These are phyloP conservation scores for Pachyseris speciosa DNA, from an alignment of 64 coral and sea anemone genomes.

Conservation along the genomic window DNA sequence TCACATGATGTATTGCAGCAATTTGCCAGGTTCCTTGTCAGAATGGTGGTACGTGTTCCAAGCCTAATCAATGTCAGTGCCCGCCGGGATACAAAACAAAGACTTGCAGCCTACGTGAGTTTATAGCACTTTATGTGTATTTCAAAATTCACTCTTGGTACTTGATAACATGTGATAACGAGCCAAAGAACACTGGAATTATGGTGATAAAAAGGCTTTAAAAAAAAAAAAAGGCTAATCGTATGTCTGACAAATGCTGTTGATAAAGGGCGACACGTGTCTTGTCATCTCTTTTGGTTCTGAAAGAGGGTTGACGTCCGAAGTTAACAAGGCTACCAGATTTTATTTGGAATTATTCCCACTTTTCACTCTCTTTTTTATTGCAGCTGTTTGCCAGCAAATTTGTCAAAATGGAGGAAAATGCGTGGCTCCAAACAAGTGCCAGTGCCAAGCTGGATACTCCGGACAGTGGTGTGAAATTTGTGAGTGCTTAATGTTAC, in stretches of 20 bases:
- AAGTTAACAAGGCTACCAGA: too few relatives aligned
- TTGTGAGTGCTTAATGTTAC: constrained; percentile 44
- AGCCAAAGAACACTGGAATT: too few relatives aligned
- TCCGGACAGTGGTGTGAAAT: constrained; percentile 78
- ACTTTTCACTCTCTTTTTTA: background rate
- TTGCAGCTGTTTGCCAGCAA: constrained; percentile 73
- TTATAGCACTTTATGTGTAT: too few relatives aligned
- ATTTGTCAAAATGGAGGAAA: constrained; percentile 82
- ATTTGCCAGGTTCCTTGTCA: constrained; percentile 83
- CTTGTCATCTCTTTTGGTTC: too few relatives aligned
- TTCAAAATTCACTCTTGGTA: too few relatives aligned
- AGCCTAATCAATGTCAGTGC: constrained; percentile 80
- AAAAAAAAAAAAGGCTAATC: too few relatives aligned
- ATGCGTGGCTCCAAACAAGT: constrained; percentile 73
- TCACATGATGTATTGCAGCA: constrained; percentile 20
- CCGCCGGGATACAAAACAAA: constrained; percentile 42
- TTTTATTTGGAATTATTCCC: too few relatives aligned
- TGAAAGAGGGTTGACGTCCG: too few relatives aligned
- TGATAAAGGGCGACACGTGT: too few relatives aligned
- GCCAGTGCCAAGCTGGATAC: constrained; percentile 66
- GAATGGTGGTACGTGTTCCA: constrained; percentile 76
- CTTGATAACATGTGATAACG: too few relatives aligned
- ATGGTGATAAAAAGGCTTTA: too few relatives aligned
- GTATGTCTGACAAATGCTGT: too few relatives aligned
- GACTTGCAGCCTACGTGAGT: constrained; percentile 64